Evolutionary conservation across 1,140 invertebrate genomes (phyloP).

Genomic region (Lepidurus apus): DNA sequence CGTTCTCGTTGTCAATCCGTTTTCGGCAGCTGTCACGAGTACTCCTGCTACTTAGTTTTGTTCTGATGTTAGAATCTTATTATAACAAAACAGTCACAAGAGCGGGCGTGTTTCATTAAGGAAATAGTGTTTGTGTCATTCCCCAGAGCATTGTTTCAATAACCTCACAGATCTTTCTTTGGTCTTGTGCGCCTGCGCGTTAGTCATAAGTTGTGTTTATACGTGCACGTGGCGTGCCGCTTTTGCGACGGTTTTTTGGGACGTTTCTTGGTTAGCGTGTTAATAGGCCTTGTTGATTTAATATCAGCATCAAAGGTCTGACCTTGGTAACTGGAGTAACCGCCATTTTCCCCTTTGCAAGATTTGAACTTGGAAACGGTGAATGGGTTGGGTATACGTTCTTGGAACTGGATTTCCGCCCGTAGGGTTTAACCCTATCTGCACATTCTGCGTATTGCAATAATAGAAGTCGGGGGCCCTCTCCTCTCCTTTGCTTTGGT

Average conservation of each 20-base stretch:
- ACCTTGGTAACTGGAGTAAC: not conserved
- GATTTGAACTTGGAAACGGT: not conserved
- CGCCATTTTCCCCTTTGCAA: not conserved
- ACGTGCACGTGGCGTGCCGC: no score
- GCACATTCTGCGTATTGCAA: conserved; percentile 3
- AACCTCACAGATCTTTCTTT: no score
- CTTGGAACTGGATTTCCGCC: not conserved
- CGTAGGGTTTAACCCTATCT: conserved; percentile 8
- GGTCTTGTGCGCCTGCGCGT: no score
- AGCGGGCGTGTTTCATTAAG: no score
- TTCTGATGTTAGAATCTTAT: not conserved
- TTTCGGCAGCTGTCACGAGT: not conserved
- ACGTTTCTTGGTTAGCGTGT: not conserved
- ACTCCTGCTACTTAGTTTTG: not conserved
- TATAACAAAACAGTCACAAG: not conserved
- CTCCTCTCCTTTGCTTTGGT: not conserved
- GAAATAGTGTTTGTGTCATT: no score
- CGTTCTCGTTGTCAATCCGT: not conserved
- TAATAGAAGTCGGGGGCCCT: conserved; percentile 4
- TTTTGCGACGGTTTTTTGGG: no score
- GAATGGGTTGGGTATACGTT: not conserved
- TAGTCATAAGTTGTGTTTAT: no score
- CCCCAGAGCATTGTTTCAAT: no score
- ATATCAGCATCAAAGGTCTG: not conserved
- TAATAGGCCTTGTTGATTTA: not conserved